phyloP scores from a whole-genome alignment of 1,140 invertebrate genomes.

The Lepidurus apus region DNA sequence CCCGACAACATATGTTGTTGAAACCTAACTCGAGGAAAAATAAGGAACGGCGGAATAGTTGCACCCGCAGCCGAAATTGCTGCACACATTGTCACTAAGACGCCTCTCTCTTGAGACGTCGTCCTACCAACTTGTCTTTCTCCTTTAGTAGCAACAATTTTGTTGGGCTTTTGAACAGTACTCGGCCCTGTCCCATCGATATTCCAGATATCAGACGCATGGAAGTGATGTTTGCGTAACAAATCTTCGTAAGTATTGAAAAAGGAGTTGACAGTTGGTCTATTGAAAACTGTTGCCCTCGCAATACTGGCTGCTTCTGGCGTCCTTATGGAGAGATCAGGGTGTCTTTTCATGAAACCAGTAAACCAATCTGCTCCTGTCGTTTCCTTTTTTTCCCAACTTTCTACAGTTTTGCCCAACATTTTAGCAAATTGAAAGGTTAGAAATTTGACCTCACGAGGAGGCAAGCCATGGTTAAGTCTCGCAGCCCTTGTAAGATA shows the following conservation, averaged over 20 bases:
- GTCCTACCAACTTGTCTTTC: slow-evolving; percentile 45
- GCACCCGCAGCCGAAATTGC: slow-evolving; percentile 44
- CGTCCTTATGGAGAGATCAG: slow-evolving; percentile 42
- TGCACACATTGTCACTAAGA: slow-evolving; percentile 45
- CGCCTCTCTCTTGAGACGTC: slow-evolving; percentile 46
- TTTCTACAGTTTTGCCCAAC: slow-evolving; percentile 27
- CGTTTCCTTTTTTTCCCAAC: slow-evolving; percentile 42
- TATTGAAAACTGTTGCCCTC: slow-evolving; percentile 46
- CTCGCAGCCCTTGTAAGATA: neutral
- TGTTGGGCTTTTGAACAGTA: slow-evolving; percentile 40
- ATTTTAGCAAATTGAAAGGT: neutral
- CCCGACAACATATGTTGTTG: slow-evolving; percentile 32
- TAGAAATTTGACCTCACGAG: neutral
- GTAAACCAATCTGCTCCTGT: slow-evolving; percentile 45
- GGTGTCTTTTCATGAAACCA: slow-evolving; percentile 45
- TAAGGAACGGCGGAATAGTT: slow-evolving; percentile 43
- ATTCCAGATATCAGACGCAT: slow-evolving; percentile 46
- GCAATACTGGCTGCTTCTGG: slow-evolving; percentile 45
- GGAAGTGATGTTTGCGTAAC: slow-evolving; percentile 43
- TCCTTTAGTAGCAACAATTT: slow-evolving; percentile 43
- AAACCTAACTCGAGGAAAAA: slow-evolving; percentile 41
- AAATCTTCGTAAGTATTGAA: slow-evolving; percentile 42
- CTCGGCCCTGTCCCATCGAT: slow-evolving; percentile 44
- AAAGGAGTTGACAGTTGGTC: slow-evolving; percentile 41
- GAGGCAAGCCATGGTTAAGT: slow-evolving; percentile 22